Evolutionary conservation across 2,113 vertebrate genomes (phyloP).

Genomic region (Xiphias gladius): DNA sequence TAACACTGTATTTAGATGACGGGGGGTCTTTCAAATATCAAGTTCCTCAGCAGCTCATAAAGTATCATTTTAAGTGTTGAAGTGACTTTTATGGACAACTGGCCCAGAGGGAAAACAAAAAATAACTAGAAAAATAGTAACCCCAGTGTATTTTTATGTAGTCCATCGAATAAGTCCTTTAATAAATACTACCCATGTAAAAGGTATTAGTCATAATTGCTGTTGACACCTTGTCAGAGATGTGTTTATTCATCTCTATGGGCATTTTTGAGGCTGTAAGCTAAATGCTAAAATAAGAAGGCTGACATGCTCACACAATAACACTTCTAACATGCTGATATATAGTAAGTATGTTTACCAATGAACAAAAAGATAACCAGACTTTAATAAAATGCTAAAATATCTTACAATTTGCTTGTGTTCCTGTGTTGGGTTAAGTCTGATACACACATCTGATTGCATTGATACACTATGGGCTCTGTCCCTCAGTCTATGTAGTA

Average conservation of each 20-base stretch:
- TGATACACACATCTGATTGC: too few relatives aligned
- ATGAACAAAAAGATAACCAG: not conserved
- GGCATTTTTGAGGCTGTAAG: not conserved
- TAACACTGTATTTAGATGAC: constrained; percentile 15
- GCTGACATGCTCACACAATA: not conserved
- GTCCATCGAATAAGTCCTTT: too few relatives aligned
- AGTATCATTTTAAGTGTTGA: not conserved
- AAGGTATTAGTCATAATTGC: not conserved
- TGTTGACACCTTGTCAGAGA: not conserved
- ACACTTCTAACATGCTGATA: not conserved
- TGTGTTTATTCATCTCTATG: not conserved
- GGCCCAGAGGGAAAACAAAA: not conserved
- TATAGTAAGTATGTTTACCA: not conserved
- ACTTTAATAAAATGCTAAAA: not conserved
- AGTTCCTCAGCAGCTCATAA: not conserved
- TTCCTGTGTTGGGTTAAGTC: not conserved
- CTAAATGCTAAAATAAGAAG: not conserved
- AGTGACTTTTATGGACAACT: not conserved
- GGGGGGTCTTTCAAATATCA: constrained; percentile 11
- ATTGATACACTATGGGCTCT: not conserved
- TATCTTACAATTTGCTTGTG: not conserved
- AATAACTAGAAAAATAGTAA: not conserved
- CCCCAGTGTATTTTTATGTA: not conserved
- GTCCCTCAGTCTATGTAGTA: not conserved
- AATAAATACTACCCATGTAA: not conserved